Base-by-base conservation (phyloP, 2,888 invertebrate genomes). In the Microctonus brassicae region DNA sequence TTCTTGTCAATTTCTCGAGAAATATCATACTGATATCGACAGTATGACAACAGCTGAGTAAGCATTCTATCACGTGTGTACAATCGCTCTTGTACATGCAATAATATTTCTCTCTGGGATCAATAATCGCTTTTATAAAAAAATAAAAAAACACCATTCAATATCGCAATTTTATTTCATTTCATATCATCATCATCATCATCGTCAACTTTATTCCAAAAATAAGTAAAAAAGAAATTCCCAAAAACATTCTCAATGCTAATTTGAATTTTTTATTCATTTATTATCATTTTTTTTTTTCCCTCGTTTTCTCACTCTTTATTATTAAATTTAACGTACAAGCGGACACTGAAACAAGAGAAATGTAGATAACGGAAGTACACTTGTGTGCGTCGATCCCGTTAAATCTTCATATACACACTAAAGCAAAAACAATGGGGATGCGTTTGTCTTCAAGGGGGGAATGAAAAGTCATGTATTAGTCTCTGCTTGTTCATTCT, bases 21-120 rank as follows among this genome's bases (percentile, higher is more conserved):
- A 47, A 20, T 17, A 29, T 47, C 6, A 47, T 17, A 11, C 20
- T 63, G 66, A 73, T 75, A 77, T 81, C 79, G 75, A 76, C 76
- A 76, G 75, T 76, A 76, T 70, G 17, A 5, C 6, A 78, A 82
- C 83, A 83, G 83, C 83, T 83, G 83, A 81, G 79, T 76, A 73
- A 78, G 80, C 83, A 47, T 13, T 29, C 26, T 29, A 29, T 20
- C 67, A 39, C 39, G 58, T 67, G 58, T 58, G 5, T 58, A 57
- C 36, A 60, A 20, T 42, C 29, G n/a, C 24, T 42, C 29, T n/a
- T 13, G 11, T 11, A 11, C 1, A 26, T 55, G 7, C 10, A 4
- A 11, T 55, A 5, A n/a, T 24, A 47, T n/a, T 20, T 47, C 17
- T 6, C 20, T n/a, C 47, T 17, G 17, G 47, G 47, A 47, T 47